Evolutionary conservation across 2,888 invertebrate genomes (phyloP).

Genomic region (Notocelia uddmanniana): DNA sequence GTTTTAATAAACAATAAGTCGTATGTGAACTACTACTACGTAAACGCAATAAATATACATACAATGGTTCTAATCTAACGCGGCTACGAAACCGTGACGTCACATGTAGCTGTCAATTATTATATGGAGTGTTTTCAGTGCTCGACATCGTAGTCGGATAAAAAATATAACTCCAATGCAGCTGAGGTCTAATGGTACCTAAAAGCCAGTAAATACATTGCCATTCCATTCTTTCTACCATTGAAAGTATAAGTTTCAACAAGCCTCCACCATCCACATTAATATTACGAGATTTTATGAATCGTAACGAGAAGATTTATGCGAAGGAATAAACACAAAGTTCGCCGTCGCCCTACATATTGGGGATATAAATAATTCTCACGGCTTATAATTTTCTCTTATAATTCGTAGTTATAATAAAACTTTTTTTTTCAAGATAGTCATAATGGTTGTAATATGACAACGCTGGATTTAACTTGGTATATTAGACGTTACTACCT

Average conservation of each 20-base stretch:
- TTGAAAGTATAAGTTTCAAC: conserved; percentile 38
- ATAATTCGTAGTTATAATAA: too few relatives aligned
- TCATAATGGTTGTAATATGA: conserved; percentile 3
- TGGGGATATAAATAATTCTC: conserved; percentile 43
- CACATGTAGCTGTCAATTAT: too few relatives aligned
- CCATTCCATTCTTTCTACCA: background rate
- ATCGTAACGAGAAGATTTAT: conserved; percentile 44
- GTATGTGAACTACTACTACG: too few relatives aligned
- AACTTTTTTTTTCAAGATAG: conserved; percentile 31
- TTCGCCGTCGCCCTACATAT: conserved; percentile 36
- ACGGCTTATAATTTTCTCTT: conserved; percentile 35
- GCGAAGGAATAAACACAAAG: conserved; percentile 43
- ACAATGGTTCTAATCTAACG: too few relatives aligned
- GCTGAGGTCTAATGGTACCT: background rate
- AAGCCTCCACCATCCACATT: conserved; percentile 37
- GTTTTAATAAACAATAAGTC: too few relatives aligned
- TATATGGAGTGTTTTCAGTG: too few relatives aligned
- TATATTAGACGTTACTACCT: background rate
- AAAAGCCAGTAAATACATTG: background rate
- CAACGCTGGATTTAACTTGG: conserved; percentile 7
- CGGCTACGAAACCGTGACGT: too few relatives aligned
- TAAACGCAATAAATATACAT: too few relatives aligned
- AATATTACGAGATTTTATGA: conserved; percentile 43
- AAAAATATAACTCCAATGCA: too few relatives aligned
- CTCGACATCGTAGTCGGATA: too few relatives aligned